A percentile compares a stretch with the other conserved stretches of the same genome.
phyloP scores from a whole-genome alignment of 2,113 vertebrate species.

The Micronisus gabar region DNA sequence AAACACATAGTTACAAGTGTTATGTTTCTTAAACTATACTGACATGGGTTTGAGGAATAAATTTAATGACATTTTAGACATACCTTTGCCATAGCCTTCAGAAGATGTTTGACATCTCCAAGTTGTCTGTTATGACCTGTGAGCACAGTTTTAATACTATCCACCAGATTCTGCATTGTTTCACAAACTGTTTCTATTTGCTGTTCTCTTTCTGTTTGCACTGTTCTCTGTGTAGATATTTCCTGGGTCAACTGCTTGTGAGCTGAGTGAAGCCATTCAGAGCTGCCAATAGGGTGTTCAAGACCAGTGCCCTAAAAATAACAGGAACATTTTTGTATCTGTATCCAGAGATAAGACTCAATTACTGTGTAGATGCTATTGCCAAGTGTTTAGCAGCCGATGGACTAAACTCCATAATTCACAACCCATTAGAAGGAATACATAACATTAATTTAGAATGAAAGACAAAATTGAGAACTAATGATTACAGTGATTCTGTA shows the following conservation, averaged over 20 bases:
- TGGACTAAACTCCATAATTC: neutral
- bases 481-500: neutral
- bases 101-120: slow-evolving; percentile 93
- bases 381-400: neutral
- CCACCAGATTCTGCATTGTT: slow-evolving; percentile 91
- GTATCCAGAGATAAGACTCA: neutral
- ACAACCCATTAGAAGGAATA: neutral
- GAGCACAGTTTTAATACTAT: slow-evolving; percentile 92
- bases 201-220: slow-evolving; percentile 91
- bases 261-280: slow-evolving; percentile 91
- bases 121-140: slow-evolving; percentile 94
- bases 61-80: neutral
- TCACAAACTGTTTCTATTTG: slow-evolving; percentile 90
- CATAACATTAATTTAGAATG: neutral
- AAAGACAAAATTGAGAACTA: neutral
- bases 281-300: slow-evolving; percentile 88
- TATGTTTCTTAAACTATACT: neutral
- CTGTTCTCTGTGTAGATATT: slow-evolving; percentile 80
- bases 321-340: neutral
- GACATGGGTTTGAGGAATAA: neutral
- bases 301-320: slow-evolving; percentile 81
- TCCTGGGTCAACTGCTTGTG: slow-evolving; percentile 92
- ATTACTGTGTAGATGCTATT: neutral
- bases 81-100: slow-evolving; percentile 99
- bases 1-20: neutral